These are phyloP conservation scores for Tyrannus savana DNA, from an alignment of 2,113 vertebrate species.

Conservation along the genomic window DNA sequence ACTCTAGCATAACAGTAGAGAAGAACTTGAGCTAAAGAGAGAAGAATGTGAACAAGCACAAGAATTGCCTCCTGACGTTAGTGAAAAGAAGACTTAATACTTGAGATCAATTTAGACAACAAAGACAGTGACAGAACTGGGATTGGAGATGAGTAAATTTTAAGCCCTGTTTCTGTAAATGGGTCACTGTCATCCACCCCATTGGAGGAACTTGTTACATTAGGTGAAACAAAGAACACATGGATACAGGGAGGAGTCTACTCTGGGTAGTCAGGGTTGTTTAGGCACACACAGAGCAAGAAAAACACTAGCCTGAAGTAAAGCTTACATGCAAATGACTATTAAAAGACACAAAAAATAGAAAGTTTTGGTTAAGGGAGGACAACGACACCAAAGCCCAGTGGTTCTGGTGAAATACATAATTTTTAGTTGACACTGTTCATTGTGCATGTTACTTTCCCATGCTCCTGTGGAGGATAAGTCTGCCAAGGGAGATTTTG, in stretches of 20 bases:
- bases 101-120: not conserved
- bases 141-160: not conserved
- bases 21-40: not conserved
- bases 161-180: not conserved
- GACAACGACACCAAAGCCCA: not conserved
- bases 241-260: not conserved
- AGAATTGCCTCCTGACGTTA: not conserved
- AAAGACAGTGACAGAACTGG: not conserved
- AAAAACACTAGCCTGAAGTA: not conserved
- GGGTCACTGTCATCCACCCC: not conserved
- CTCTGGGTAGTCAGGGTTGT: not conserved
- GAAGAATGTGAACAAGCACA: not conserved
- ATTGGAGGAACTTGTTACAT: not conserved
- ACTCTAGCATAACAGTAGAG: not conserved
- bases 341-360: not conserved
- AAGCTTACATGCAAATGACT: not conserved
- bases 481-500: not conserved
- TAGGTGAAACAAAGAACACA: not conserved
- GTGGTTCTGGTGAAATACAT: not conserved
- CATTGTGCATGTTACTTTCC: not conserved
- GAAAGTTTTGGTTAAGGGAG: not conserved
- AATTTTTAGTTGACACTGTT: not conserved
- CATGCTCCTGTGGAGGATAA: not conserved
- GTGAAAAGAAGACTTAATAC: not conserved
- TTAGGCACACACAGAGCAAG: not conserved